These are phyloP conservation scores for Diarsia rubi DNA, from an alignment of 2,888 invertebrate genomes.

Conservation along the genomic window DNA sequence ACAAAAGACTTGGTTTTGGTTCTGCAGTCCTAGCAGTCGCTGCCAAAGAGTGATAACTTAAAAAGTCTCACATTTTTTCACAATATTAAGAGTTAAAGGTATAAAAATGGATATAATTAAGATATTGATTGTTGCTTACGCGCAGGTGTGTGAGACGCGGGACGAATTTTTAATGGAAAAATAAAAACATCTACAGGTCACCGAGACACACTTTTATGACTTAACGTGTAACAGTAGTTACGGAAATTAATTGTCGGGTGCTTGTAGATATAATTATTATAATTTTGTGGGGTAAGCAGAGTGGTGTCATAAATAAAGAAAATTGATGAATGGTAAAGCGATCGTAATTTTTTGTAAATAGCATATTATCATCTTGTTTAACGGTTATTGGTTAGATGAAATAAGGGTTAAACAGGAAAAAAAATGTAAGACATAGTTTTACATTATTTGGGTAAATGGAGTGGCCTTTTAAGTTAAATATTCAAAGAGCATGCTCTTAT, in stretches of 20 bases:
- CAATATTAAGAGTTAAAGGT: constrained; percentile 60
- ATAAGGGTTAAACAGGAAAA: not conserved
- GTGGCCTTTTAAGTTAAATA: not conserved
- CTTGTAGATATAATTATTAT: constrained; percentile 37
- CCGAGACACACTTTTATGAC: constrained; percentile 46
- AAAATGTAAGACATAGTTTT: not conserved
- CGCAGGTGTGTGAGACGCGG: constrained; percentile 73
- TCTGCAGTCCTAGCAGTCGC: not conserved
- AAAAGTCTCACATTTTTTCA: constrained; percentile 37
- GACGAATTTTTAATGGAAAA: constrained; percentile 68
- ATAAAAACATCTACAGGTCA: constrained; percentile 49
- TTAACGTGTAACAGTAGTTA: constrained; percentile 52
- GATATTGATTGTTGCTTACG: constrained; percentile 76
- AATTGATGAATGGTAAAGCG: constrained; percentile 2
- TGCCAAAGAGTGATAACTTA: constrained; percentile 35
- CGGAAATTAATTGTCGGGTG: constrained; percentile 52
- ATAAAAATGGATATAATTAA: constrained; percentile 75
- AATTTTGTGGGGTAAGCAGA: constrained; percentile 32
- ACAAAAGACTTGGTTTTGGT: not conserved
- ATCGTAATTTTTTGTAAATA: constrained; percentile 6
- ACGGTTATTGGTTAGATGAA: constrained; percentile 1
- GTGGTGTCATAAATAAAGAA: constrained; percentile 37
- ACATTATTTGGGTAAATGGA: not conserved
- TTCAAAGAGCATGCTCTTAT: not conserved
- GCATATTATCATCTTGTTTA: not conserved